phyloP scores from a whole-genome alignment of 2,797 vertebrate genomes.

The Esox masquinongy region DNA sequence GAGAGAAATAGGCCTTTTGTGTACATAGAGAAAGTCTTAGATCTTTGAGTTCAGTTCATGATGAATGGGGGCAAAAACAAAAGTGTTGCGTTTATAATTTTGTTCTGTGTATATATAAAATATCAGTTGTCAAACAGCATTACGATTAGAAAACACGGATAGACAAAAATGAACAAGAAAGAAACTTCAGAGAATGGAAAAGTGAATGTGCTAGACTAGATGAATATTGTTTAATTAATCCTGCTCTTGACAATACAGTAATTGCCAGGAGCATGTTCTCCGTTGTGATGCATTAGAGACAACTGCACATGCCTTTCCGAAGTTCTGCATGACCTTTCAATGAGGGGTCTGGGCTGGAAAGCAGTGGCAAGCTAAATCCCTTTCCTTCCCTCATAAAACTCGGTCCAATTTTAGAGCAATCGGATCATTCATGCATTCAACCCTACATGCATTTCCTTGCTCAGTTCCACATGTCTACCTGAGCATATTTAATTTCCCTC shows the following conservation, averaged over 20 bases:
- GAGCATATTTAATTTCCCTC: background rate
- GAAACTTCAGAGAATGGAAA: background rate
- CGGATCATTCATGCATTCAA: slow-evolving; percentile 14
- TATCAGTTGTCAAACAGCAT: background rate
- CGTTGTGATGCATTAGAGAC: slow-evolving; percentile 1
- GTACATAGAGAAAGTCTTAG: no score
- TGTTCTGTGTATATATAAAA: no score
- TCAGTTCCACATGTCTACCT: background rate
- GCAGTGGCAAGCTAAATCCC: slow-evolving; percentile 18
- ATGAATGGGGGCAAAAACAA: no score
- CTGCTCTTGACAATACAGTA: background rate
- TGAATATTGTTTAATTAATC: background rate
- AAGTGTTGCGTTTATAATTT: no score
- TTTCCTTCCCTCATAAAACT: slow-evolving; percentile 12
- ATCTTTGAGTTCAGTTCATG: no score
- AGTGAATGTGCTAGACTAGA: background rate
- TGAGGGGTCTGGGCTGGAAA: slow-evolving; percentile 18
- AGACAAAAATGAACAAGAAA: background rate
- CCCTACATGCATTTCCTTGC: slow-evolving; percentile 6
- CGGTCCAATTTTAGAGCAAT: slow-evolving; percentile 15
- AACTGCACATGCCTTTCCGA: slow-evolving; percentile 11
- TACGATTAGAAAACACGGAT: background rate
- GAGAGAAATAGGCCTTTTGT: no score
- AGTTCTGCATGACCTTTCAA: slow-evolving; percentile 32
- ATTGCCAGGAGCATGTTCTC: slow-evolving; percentile 12